Evolutionary conservation across 2,113 vertebrate species (phyloP).

Genomic region (Oreochromis tanganicae): DNA sequence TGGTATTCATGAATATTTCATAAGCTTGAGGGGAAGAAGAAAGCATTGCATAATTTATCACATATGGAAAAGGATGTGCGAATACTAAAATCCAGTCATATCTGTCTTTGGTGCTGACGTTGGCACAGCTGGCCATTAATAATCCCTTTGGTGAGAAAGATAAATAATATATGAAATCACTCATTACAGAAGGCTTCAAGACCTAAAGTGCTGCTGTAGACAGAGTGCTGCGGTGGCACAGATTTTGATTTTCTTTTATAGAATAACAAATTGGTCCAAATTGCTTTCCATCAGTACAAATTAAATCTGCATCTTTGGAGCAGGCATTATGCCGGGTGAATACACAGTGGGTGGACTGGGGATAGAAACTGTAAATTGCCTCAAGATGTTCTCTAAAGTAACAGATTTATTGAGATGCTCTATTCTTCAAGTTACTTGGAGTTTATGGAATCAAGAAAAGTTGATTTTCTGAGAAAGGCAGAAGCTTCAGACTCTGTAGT

Average conservation of each 20-base stretch:
- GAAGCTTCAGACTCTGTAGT: not conserved
- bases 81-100: not conserved
- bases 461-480: not conserved
- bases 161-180: slow-evolving; percentile 27
- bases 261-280: not conserved
- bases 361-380: not conserved
- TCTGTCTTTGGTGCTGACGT: not conserved
- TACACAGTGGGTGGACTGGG: not conserved
- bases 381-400: not conserved
- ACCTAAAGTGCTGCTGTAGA: not conserved
- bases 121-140: not conserved
- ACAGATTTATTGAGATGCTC: not conserved
- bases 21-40: not conserved
- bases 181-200: not conserved
- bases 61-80: not conserved
- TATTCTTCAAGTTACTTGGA: not conserved
- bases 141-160: not conserved
- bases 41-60: not conserved
- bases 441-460: not conserved
- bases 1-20: slow-evolving; percentile 3
- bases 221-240: not conserved
- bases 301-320: not conserved
- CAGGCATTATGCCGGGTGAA: not conserved
- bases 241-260: not conserved
- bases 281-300: slow-evolving; percentile 10